Base-by-base conservation (phyloP, 2,797 vertebrate species). In the Margarornis squamiger region DNA sequence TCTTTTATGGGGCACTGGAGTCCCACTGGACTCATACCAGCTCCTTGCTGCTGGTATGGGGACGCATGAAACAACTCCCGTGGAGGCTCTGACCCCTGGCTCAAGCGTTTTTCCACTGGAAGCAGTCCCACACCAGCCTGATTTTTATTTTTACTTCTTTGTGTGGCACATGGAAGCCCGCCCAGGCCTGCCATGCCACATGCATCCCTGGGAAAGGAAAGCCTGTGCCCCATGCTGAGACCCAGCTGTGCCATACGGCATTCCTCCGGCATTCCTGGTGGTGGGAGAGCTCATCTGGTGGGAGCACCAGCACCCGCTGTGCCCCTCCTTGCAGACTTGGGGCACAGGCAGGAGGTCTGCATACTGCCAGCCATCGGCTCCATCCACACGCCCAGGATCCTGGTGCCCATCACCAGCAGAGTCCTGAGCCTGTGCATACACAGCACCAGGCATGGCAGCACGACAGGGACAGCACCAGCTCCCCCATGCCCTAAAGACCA, bases 21-120 rank as follows among this genome's bases (percentile, higher is more conserved):
- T 26, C 16, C 16, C 4, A 4, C 38, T 3, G 11, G 45, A 19
- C 12, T 18, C 0, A 0, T 34, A 59, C 65, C 0, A 1, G 29
- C 54, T 86, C 70, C 8, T 7, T 5, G 34, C 34, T 27, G 20
- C 38, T 48, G 10, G 19, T 5, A 3, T 0, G 5, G 32, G 30
- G 12, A 51, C 14, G 45, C 49, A 7, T 2, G n/a, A 41, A 84
- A 46, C 36, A n/a, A 18, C 34, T 39, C 12, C 59, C 0, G 0
- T 2, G 66, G 38, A 70, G 61, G 9, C 17, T 85, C 75, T 2
- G 12, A n/a, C 21, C 29, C 29, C 58, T 10, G 21, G 9, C 14
- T 18, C 2, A 7, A 13, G 39, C 6, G 8, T 9, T 18, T 18
- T 70, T 24, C 70, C 4, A 3, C 12, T 1, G 3, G 34, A 17